Evolutionary conservation across 2,113 vertebrate genomes (phyloP).

Genomic region (Glareola pratincola): DNA sequence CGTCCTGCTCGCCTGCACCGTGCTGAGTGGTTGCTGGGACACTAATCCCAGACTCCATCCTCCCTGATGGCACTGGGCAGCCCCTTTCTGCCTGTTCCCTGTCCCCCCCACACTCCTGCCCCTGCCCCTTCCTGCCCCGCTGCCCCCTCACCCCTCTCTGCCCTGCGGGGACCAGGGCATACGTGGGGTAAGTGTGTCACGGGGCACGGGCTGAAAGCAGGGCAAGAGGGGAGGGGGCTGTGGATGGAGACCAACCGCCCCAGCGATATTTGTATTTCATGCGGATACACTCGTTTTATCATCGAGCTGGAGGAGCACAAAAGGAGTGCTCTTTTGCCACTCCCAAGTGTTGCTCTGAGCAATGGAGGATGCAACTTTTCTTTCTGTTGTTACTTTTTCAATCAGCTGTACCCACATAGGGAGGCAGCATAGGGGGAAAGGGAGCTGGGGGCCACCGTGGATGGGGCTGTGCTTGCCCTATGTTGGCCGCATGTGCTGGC

Average conservation of each 20-base stretch:
- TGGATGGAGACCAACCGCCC: rapidly evolving
- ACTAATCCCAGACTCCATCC: not conserved
- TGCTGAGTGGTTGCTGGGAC: not conserved
- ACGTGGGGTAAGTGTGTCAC: rapidly evolving
- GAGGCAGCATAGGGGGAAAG: not conserved
- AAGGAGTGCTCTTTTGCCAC: no score
- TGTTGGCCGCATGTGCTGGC: rapidly evolving
- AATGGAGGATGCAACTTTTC: not conserved
- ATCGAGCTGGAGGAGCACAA: not conserved
- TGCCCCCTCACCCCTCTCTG: not conserved
- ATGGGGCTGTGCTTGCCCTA: not conserved
- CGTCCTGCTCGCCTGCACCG: not conserved
- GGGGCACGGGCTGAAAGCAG: no score
- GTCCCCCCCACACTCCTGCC: rapidly evolving
- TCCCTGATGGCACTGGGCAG: rapidly evolving
- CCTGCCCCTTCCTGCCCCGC: not conserved
- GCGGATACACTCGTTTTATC: rapidly evolving
- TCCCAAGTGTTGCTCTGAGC: not conserved
- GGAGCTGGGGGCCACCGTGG: not conserved
- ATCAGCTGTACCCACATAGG: not conserved
- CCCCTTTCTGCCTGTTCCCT: not conserved
- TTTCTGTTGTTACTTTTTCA: not conserved
- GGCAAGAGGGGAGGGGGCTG: not conserved
- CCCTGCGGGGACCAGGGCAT: rapidly evolving
- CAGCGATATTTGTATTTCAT: rapidly evolving